Conservation (phyloP, 2,888 invertebrate species). For the Phaonia tiefii region DNA sequence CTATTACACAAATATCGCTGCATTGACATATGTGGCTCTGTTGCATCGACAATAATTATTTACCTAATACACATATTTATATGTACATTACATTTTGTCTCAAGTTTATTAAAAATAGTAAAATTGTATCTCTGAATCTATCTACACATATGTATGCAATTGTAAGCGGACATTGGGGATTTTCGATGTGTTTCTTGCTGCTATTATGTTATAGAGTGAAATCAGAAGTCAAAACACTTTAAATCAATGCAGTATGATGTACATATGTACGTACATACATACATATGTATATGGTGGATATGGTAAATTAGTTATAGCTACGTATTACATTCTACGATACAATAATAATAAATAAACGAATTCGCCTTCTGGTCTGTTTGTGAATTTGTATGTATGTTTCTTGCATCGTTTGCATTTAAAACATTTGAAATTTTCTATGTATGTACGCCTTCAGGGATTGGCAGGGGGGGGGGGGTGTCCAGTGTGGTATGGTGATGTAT, state of each 20-base stretch:
- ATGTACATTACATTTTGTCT: slow-evolving; percentile 8
- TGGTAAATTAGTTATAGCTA: slow-evolving; percentile 16
- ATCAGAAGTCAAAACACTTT: background rate
- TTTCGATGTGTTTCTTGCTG: background rate
- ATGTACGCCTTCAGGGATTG: slow-evolving; percentile 12
- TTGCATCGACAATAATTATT: slow-evolving; percentile 27
- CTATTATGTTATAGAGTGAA: background rate
- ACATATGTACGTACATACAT: background rate
- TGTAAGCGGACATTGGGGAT: background rate
- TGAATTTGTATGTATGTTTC: background rate
- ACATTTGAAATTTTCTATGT: slow-evolving; percentile 41
- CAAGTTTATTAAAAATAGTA: background rate
- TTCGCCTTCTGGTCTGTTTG: slow-evolving; percentile 30
- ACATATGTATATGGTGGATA: background rate
- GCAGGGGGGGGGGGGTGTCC: slow-evolving; percentile 31
- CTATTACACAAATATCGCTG: slow-evolving; percentile 33
- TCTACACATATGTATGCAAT: background rate
- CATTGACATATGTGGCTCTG: background rate
- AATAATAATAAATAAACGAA: slow-evolving; percentile 30
- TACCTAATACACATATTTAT: background rate
- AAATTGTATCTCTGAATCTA: background rate
- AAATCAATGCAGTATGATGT: background rate
- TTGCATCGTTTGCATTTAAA: slow-evolving; percentile 6
- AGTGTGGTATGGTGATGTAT: slow-evolving; percentile 38
- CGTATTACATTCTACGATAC: background rate